These are phyloP conservation scores for Macrotus californicus DNA, from an alignment of 2,113 vertebrate species.

Conservation along the genomic window DNA sequence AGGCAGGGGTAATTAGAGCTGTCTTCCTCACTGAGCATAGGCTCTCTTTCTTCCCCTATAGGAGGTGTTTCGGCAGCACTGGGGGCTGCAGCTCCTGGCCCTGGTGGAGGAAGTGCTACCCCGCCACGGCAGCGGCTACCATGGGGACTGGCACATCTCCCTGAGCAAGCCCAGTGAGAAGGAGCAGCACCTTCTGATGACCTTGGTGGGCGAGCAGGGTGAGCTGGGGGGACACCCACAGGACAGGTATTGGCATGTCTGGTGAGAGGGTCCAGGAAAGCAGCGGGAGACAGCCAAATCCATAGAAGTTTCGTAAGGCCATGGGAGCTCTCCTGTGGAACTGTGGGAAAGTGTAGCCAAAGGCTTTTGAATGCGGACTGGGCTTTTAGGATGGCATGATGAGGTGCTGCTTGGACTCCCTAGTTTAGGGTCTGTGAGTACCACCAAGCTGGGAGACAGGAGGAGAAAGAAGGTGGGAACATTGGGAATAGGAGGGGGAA, in stretches of 20 bases:
- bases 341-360: background rate
- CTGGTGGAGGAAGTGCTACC: constrained; percentile 89
- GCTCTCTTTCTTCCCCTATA: constrained; percentile 65
- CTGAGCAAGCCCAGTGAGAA: constrained; percentile 95
- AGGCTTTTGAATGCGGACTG: background rate
- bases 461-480: background rate
- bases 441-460: background rate
- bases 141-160: constrained; percentile 90
- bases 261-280: background rate
- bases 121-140: constrained; percentile 83
- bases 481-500: background rate
- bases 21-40: background rate
- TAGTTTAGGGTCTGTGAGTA: background rate
- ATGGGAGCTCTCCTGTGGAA: background rate
- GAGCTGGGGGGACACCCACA: constrained; percentile 33
- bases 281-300: background rate
- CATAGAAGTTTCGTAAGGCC: too few species aligned
- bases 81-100: constrained; percentile 87
- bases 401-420: background rate
- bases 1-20: background rate
- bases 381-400: background rate
- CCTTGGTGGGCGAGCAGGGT: constrained; percentile 90
- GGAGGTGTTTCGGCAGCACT: constrained; percentile 90
- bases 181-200: constrained; percentile 94
- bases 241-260: background rate